These are phyloP conservation scores for Cirrhinus molitorella DNA, from an alignment of 2,797 vertebrate genomes.

Conservation along the genomic window DNA sequence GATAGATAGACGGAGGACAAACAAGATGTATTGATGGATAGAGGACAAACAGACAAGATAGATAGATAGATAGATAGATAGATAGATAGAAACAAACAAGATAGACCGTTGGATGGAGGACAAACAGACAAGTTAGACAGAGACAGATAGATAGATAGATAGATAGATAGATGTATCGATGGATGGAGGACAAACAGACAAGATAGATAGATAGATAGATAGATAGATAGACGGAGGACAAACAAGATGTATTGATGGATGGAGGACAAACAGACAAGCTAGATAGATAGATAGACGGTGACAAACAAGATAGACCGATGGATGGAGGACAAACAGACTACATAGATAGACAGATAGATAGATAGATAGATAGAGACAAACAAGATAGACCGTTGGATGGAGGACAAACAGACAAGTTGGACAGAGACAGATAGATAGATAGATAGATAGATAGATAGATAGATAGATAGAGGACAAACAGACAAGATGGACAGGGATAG, in stretches of 20 bases:
- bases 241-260: not conserved
- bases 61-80: conserved; percentile 46
- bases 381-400: not conserved
- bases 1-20: not conserved
- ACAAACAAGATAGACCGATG: not conserved
- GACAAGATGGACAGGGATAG: no score
- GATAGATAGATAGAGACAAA: not conserved
- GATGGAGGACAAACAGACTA: not conserved
- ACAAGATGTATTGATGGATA: not conserved
- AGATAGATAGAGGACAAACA: conserved; percentile 23
- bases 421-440: conserved; percentile 35
- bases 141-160: conserved; percentile 12
- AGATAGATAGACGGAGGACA: conserved; percentile 1
- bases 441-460: conserved; percentile 32
- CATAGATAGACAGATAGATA: not conserved
- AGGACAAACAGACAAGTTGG: no score
- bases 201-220: conserved; percentile 16
- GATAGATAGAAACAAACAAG: conserved; percentile 9
- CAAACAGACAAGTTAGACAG: no score
- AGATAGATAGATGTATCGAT: conserved; percentile 38
- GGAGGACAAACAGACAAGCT: not conserved
- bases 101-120: not conserved
- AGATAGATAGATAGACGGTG: no score
- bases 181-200: not conserved
- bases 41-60: not conserved